Conservation (phyloP, 2,797 vertebrate genomes). For the Peromyscus melanophrys region DNA sequence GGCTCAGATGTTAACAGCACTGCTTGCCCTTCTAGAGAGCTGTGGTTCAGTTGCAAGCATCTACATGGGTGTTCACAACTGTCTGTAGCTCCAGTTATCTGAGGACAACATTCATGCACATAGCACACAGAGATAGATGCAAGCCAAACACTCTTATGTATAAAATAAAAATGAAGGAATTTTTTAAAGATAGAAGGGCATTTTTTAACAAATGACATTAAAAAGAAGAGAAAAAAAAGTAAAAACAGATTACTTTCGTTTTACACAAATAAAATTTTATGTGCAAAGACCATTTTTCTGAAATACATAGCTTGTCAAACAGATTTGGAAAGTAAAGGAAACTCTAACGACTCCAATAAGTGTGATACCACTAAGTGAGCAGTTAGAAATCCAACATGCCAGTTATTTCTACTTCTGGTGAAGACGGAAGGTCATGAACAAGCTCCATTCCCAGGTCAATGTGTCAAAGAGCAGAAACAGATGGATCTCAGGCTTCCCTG, state of each 20-base stretch:
- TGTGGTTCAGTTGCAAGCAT: not conserved
- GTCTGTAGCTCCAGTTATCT: not conserved
- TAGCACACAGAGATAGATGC: not conserved
- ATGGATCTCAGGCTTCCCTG: not conserved
- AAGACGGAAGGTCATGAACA: not conserved
- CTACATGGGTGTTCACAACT: not conserved
- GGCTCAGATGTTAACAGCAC: not conserved
- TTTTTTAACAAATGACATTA: not conserved
- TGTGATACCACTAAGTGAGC: too few species aligned
- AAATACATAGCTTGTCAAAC: not conserved
- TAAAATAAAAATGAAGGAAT: not conserved
- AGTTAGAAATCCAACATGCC: not conserved
- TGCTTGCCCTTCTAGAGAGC: not conserved
- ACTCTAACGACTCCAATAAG: fast-evolving
- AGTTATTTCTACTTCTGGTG: not conserved
- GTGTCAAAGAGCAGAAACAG: not conserved
- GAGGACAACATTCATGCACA: not conserved
- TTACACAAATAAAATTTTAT: not conserved
- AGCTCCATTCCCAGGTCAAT: not conserved
- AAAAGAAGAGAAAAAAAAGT: not conserved
- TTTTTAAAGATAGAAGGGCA: not conserved
- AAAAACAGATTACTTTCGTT: not conserved
- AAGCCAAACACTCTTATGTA: not conserved
- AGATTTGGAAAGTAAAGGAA: not conserved
- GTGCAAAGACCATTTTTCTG: not conserved